phyloP scores from a whole-genome alignment of 2,797 vertebrate genomes.

The Fistularia commersonii region DNA sequence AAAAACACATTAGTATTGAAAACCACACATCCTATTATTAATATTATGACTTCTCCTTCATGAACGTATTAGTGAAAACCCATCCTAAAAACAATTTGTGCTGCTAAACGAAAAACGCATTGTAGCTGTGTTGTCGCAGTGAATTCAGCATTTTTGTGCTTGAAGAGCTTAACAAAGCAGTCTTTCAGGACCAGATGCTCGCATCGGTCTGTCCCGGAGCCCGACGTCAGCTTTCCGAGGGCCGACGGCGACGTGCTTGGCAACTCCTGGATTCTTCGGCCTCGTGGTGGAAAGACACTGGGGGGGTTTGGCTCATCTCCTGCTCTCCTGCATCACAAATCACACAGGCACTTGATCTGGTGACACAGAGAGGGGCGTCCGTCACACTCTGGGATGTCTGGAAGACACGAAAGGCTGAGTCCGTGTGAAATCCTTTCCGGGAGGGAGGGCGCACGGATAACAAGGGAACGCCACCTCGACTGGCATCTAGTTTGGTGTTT shows the following conservation, averaged over 20 bases:
- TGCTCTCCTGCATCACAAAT: conserved; percentile 31
- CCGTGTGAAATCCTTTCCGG: no score
- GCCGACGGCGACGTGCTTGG: neutral
- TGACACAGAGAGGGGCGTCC: conserved; percentile 43
- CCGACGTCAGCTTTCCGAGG: no score
- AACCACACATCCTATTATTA: conserved; percentile 6
- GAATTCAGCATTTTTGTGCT: conserved; percentile 29
- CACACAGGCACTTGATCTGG: conserved; percentile 62
- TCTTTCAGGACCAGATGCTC: neutral
- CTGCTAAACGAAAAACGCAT: conserved; percentile 1
- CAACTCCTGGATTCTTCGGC: conserved; percentile 37
- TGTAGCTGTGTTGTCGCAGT: conserved; percentile 8
- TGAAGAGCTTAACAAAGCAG: no score
- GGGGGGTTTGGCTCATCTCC: conserved; percentile 9
- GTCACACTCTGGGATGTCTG: conserved; percentile 29
- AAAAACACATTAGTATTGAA: conserved; percentile 17
- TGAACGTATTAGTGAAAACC: conserved; percentile 6
- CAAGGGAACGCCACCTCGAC: conserved; percentile 16
- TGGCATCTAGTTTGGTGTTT: neutral
- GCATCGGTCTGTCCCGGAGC: no score
- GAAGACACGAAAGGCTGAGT: conserved; percentile 37
- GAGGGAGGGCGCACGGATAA: no score
- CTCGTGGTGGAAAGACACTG: conserved; percentile 27
- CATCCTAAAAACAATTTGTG: conserved; percentile 9
- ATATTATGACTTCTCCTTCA: no score